Percentiles rank a stretch among this genome's conserved stretches.
These are phyloP conservation scores for Rhinoptilus africanus DNA, from an alignment of 2,113 vertebrate species.

Conservation along the genomic window DNA sequence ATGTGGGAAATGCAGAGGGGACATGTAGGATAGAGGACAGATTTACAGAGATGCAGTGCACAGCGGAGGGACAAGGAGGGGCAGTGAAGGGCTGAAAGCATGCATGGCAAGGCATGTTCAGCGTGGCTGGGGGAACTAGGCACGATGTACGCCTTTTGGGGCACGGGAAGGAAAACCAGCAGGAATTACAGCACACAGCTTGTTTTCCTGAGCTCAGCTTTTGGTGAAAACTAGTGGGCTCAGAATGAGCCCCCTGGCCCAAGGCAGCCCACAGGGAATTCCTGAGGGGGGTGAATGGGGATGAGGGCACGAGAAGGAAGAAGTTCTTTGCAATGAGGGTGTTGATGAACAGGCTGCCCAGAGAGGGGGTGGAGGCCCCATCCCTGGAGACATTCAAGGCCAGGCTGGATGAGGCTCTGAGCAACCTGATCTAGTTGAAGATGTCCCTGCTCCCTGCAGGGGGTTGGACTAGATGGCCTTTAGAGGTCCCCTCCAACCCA, in stretches of 20 bases:
- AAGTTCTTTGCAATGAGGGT: too few relatives aligned
- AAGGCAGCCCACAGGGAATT: neutral
- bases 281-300: neutral
- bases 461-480: too few relatives aligned
- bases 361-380: too few relatives aligned
- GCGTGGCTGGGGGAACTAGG: accelerated
- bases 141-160: accelerated
- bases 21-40: neutral
- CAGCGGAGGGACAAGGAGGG: neutral
- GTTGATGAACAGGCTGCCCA: too few relatives aligned
- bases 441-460: too few relatives aligned
- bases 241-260: accelerated
- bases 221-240: accelerated
- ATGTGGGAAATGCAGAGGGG: neutral
- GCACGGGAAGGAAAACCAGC: neutral
- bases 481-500: too few relatives aligned
- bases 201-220: neutral
- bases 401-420: too few relatives aligned
- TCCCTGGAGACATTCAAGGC: too few relatives aligned
- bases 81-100: neutral
- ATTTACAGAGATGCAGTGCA: neutral
- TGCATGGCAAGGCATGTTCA: neutral
- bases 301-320: neutral
- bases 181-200: neutral
- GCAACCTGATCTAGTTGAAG: too few relatives aligned